Conservation (phyloP, 2,797 vertebrate species). For the Ispidina picta region DNA sequence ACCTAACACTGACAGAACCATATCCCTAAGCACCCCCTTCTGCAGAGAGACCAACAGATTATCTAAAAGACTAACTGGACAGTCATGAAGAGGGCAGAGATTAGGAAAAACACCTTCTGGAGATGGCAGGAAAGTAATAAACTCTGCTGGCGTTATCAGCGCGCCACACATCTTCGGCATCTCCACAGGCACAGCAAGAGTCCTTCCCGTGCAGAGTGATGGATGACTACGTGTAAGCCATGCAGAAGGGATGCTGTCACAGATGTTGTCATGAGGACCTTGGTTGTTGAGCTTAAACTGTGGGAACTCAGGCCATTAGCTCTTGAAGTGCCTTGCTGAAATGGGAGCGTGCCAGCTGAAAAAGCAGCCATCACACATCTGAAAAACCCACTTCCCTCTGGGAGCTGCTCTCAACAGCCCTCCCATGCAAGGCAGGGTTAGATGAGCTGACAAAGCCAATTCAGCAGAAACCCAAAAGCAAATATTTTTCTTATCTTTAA, state of each 20-base stretch:
- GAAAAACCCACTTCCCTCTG: not conserved
- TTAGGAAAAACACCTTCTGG: not conserved
- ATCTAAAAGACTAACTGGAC: not conserved
- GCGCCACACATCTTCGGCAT: not conserved
- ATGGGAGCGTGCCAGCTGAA: not conserved
- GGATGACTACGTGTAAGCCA: not conserved
- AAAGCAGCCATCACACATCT: not conserved
- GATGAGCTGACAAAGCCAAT: not conserved
- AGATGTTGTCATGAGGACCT: not conserved
- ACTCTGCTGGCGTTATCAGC: not conserved
- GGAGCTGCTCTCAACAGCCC: not conserved
- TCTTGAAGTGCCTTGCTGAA: not conserved
- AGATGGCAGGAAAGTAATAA: not conserved
- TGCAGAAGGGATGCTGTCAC: not conserved
- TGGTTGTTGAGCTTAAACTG: not conserved
- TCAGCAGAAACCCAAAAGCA: not conserved
- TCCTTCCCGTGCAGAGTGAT: not conserved
- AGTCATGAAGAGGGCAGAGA: not conserved
- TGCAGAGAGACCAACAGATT: not conserved
- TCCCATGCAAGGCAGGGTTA: not conserved
- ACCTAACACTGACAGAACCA: too few relatives aligned
- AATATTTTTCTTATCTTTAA: not conserved
- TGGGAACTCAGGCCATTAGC: not conserved
- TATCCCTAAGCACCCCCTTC: not conserved
- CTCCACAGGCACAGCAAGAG: not conserved